Evolutionary conservation across 2,113 vertebrate genomes (phyloP), one percentile per base, ranked within the genome.

Genomic region (Planiliza haematocheilus): DNA sequence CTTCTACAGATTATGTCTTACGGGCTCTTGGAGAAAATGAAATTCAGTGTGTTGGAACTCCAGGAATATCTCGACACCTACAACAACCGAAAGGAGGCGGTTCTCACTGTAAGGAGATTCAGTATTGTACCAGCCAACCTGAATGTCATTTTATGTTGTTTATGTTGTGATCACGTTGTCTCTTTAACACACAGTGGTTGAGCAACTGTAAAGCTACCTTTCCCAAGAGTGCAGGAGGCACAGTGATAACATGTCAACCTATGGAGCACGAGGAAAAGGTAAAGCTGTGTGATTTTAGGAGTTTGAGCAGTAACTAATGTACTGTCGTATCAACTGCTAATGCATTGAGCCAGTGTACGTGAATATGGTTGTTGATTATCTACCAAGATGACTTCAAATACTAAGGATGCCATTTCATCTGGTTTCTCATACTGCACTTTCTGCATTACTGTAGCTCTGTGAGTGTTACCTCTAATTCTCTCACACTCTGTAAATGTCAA

Each of bases 31-130:
- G 97, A 99, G 79, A 99, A 97, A 88, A 94, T 99, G 82, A 99
- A 99, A 90, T 99, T 99, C 92, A 97, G 97, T 61, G 98, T 98
- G 68, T 64, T 99, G 86, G 98, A 99, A 82, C 94, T 99, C 67
- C 98, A 99, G 69, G 98, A 99, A 88, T 99, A 99, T 85, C 85
- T 99, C 79, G 97, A 99, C 75, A 99, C 97, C 0, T 99, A 99
- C 89, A 99, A 97, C 92, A 96, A 95, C 86, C 95, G 95, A 65
- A 97, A 96, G 84, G 98, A 99, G 84, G 97, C 97, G 8, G 95
- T 96, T 0, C 92, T 97, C 81, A 95, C 95, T 20, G 98, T 99
- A 94, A 91, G 95, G 20, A 24, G 1, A 41, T 20, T 18, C 2
- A 12, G 59, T 42, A 24, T 39, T 41, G 4, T 37, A 14, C 10